A percentile compares a stretch with the other conserved stretches of the same genome.
Evolutionary conservation across 2,113 vertebrate genomes (phyloP).

Genomic region (Anarrhichthys ocellatus): DNA sequence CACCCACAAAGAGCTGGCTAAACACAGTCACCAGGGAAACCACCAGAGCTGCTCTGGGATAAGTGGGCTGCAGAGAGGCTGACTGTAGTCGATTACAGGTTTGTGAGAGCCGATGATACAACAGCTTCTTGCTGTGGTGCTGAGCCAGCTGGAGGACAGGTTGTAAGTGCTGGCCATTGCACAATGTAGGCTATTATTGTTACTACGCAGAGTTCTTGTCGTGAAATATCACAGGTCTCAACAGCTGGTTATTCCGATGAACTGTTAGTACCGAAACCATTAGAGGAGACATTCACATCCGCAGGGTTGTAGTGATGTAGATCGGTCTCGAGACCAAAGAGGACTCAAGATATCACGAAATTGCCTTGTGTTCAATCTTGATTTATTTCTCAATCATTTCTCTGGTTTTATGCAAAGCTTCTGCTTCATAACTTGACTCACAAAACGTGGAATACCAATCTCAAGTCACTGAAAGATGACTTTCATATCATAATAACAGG

Average conservation of each 20-base stretch:
- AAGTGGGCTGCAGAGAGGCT: conserved; percentile 19
- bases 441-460: not conserved
- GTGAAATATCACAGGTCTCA: conserved; percentile 36
- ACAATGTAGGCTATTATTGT: conserved; percentile 55
- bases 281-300: conserved; percentile 8
- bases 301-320: not conserved
- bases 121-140: conserved; percentile 63
- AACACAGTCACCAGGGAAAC: conserved; percentile 55
- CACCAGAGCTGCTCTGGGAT: conserved; percentile 38
- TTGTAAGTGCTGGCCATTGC: conserved; percentile 44
- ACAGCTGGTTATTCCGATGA: conserved; percentile 60
- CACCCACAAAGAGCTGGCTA: conserved; percentile 42
- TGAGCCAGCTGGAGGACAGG: conserved; percentile 61
- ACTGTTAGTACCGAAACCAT: conserved; percentile 18
- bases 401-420: not conserved
- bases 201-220: conserved; percentile 39
- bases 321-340: not conserved
- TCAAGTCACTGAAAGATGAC: not conserved
- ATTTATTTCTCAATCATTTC: not conserved
- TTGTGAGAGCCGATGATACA: conserved; percentile 33
- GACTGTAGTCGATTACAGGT: conserved; percentile 40
- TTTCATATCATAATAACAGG: not conserved
- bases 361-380: not conserved
- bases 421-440: not conserved
- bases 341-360: not conserved